phyloP scores from a whole-genome alignment of 2,797 vertebrate genomes.

The Sebastes hubbsi region DNA sequence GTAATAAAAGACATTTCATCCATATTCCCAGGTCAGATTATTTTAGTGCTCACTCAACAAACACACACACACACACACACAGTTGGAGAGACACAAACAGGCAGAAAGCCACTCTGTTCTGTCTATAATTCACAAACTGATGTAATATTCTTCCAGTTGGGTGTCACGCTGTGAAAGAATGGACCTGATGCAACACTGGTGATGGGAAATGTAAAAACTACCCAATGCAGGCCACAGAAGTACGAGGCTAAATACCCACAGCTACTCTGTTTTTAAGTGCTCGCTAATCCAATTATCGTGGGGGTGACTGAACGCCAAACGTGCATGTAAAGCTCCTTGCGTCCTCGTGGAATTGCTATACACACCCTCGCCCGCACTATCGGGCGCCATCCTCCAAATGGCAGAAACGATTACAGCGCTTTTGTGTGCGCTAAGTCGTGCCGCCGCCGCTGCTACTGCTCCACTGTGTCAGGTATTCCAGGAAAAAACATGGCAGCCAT shows the following conservation, averaged over 20 bases:
- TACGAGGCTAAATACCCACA: constrained; percentile 38
- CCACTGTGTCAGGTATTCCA: constrained; percentile 51
- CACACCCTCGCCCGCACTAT: constrained; percentile 11
- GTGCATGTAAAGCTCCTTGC: constrained; percentile 42
- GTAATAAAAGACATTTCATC: constrained; percentile 60
- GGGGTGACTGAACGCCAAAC: constrained; percentile 50
- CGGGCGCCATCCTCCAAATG: constrained; percentile 27
- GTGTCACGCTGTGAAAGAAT: constrained; percentile 29
- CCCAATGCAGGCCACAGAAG: constrained; percentile 13
- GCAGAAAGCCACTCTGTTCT: not conserved
- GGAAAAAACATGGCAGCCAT: constrained; percentile 72
- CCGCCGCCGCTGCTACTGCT: constrained; percentile 40
- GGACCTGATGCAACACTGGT: constrained; percentile 47
- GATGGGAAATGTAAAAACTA: constrained; percentile 35
- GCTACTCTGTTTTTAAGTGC: constrained; percentile 64
- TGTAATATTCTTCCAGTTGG: constrained; percentile 26
- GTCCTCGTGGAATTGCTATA: constrained; percentile 57
- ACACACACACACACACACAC: constrained; percentile 1
- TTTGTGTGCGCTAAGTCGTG: not conserved
- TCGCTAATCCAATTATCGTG: constrained; percentile 65
- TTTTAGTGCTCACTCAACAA: constrained; percentile 54
- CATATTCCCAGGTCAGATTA: constrained; percentile 57
- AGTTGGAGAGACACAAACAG: not conserved
- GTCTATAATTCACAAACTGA: constrained; percentile 36
- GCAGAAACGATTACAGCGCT: constrained; percentile 27